Evolutionary conservation across 1,140 invertebrate species (phyloP).

Genomic region (Vanessa tameamea): DNA sequence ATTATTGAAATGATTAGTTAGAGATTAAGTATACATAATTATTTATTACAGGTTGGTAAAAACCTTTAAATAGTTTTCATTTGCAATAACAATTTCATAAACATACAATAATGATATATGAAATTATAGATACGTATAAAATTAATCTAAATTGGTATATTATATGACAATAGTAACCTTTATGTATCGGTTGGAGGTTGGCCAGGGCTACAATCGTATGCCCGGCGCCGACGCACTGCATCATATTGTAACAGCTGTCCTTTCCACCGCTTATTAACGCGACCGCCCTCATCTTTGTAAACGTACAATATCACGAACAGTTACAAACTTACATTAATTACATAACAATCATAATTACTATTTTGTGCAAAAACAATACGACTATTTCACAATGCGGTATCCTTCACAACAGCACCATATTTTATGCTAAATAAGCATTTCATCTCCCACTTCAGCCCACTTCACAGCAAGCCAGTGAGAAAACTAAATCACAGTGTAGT

Average conservation of each 20-base stretch:
- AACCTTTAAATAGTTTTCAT: not conserved
- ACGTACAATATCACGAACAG: slow-evolving; percentile 48
- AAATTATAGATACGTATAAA: slow-evolving; percentile 22
- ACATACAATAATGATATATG: slow-evolving; percentile 8
- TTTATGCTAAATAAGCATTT: slow-evolving; percentile 26
- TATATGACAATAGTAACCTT: slow-evolving; percentile 83
- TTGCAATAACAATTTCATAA: not conserved
- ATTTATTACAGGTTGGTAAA: not conserved
- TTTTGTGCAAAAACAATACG: slow-evolving; percentile 64
- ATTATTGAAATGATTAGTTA: too few species aligned
- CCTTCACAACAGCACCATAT: slow-evolving; percentile 60
- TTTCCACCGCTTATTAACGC: slow-evolving; percentile 98
- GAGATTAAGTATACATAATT: too few species aligned
- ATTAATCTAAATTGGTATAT: slow-evolving; percentile 46
- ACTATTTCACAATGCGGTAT: slow-evolving; percentile 61
- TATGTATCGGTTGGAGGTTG: slow-evolving; percentile 94
- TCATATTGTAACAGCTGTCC: slow-evolving; percentile 99
- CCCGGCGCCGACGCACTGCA: slow-evolving; percentile 97
- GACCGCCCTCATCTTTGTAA: slow-evolving; percentile 89
- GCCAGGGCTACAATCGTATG: slow-evolving; percentile 98
- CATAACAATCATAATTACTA: slow-evolving; percentile 74
- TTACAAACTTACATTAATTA: slow-evolving; percentile 61
- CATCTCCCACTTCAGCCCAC: slow-evolving; percentile 36
- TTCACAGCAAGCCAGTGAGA: slow-evolving; percentile 28
- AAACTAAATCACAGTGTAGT: slow-evolving; percentile 49